Evolutionary conservation across 2,113 vertebrate genomes (phyloP).

Genomic region (Podarcis raffonei): DNA sequence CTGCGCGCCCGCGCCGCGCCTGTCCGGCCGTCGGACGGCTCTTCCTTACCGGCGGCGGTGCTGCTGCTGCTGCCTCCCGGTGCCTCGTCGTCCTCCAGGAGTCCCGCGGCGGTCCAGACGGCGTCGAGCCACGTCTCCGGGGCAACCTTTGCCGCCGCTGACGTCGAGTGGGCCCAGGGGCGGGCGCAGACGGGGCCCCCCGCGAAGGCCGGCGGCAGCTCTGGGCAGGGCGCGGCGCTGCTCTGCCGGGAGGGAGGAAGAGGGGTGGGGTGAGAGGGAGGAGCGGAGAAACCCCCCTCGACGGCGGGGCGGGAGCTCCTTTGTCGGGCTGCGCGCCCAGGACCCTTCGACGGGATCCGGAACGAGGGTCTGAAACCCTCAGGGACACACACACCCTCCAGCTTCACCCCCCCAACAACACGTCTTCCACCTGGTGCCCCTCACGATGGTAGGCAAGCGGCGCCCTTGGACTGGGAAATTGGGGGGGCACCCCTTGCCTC

Average conservation of each 20-base stretch:
- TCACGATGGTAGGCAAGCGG: too few species aligned
- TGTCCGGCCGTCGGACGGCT: background rate
- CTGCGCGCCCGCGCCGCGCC: background rate
- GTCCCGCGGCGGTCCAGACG: slow-evolving; percentile 79
- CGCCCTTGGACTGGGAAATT: too few species aligned
- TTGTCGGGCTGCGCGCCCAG: too few species aligned
- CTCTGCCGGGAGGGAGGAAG: slow-evolving; percentile 74
- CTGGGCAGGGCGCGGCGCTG: slow-evolving; percentile 79
- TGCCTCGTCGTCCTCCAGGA: slow-evolving; percentile 74
- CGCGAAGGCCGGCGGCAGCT: slow-evolving; percentile 77
- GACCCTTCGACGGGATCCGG: too few species aligned
- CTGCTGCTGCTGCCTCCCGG: slow-evolving; percentile 50
- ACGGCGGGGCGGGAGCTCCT: too few species aligned
- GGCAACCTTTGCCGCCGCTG: slow-evolving; percentile 84
- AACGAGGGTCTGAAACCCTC: too few species aligned
- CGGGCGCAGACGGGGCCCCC: slow-evolving; percentile 73
- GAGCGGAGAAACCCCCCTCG: background rate
- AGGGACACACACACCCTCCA: too few species aligned
- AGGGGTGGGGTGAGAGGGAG: background rate
- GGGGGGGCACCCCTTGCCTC: too few species aligned
- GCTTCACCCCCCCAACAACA: too few species aligned
- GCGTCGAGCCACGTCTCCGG: slow-evolving; percentile 86
- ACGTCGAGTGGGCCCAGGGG: slow-evolving; percentile 74
- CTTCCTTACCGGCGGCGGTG: slow-evolving; percentile 63
- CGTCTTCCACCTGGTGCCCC: too few species aligned